Base-by-base conservation (phyloP, 2,113 vertebrate species). In the Spheniscus mendiculus region DNA sequence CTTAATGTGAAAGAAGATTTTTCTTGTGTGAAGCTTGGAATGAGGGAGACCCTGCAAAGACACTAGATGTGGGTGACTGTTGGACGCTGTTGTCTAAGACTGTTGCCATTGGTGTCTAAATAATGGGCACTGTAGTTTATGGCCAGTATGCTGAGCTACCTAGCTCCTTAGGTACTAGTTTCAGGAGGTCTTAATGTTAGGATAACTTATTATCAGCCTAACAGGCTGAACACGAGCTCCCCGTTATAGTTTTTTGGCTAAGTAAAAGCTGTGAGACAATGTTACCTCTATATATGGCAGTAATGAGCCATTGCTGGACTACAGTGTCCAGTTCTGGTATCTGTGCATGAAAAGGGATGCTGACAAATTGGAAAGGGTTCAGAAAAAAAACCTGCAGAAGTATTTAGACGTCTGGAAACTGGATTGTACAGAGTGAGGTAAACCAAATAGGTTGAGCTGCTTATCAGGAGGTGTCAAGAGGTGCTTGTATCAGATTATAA, bases 231-330 rank as follows among this genome's bases (percentile, higher is more conserved):
- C 5, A 4, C 49, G 40, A 92, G 11, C 71, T 87, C 18, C 29
- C 23, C 9, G 2, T 77, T 94, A 26, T 0, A 2, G 17, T 61
- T 50, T 67, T 93, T 92, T 73, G 15, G 15, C 53, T 42, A 77
- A 80, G 50, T 80, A 40, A 62, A 85, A 83, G 53, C 71, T 80
- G 13, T n/a, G 45, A 83, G 58, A 71, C 82, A 79, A 1, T 72
- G 15, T 82, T 91, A 73, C 18, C 70, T 73, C 89, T 96, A 30
- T 79, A 80, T 95, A 85, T 80, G 93, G 84, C 65, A 79, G 25
- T 94, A 73, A 69, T 0, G 1, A 85, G 23, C 42, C 20, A 13
- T 85, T 74, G 36, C 45, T 72, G 58, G 62, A 72, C 67, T 83
- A 34, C 17, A n/a, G 47, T 70, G 78, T 91, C 81, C 83, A 59